Percentiles rank a stretch among this genome's conserved stretches.
Evolutionary conservation across 2,797 vertebrate genomes (phyloP).

Genomic region (Taenioides sp.): DNA sequence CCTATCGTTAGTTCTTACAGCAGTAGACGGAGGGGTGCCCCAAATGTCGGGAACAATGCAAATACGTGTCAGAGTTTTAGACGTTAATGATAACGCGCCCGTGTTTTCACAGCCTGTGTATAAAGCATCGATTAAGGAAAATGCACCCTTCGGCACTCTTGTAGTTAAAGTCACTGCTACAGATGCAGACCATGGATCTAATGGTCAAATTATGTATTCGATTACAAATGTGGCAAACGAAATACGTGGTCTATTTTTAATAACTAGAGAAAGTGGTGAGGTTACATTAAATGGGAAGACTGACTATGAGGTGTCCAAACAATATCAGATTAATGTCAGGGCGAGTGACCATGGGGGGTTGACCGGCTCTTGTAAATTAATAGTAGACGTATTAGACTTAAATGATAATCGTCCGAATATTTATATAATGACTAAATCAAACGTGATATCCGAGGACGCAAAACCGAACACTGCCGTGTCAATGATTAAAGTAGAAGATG

Average conservation of each 20-base stretch:
- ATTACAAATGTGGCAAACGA: slow-evolving; percentile 26
- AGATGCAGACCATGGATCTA: slow-evolving; percentile 50
- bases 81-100: slow-evolving; percentile 68
- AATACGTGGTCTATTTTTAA: neutral
- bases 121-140: slow-evolving; percentile 58
- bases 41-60: slow-evolving; percentile 65
- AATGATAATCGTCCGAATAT: slow-evolving; percentile 80
- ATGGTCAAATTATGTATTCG: slow-evolving; percentile 47
- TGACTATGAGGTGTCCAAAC: slow-evolving; percentile 50
- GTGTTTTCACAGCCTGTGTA: slow-evolving; percentile 61
- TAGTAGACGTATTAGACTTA: slow-evolving; percentile 68
- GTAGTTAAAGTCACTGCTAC: slow-evolving; percentile 55
- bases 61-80: slow-evolving; percentile 66
- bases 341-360: slow-evolving; percentile 73
- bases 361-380: slow-evolving; percentile 55
- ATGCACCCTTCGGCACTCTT: slow-evolving; percentile 48
- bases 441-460: slow-evolving; percentile 52
- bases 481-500: slow-evolving; percentile 68
- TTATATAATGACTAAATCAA: slow-evolving; percentile 63
- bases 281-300: slow-evolving; percentile 25
- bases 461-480: slow-evolving; percentile 52
- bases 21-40: slow-evolving; percentile 70
- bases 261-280: slow-evolving; percentile 16
- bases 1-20: slow-evolving; percentile 58
- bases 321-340: slow-evolving; percentile 63